These are phyloP conservation scores for Eupeodes corollae DNA, from an alignment of 1,140 invertebrate genomes.

Conservation along the genomic window DNA sequence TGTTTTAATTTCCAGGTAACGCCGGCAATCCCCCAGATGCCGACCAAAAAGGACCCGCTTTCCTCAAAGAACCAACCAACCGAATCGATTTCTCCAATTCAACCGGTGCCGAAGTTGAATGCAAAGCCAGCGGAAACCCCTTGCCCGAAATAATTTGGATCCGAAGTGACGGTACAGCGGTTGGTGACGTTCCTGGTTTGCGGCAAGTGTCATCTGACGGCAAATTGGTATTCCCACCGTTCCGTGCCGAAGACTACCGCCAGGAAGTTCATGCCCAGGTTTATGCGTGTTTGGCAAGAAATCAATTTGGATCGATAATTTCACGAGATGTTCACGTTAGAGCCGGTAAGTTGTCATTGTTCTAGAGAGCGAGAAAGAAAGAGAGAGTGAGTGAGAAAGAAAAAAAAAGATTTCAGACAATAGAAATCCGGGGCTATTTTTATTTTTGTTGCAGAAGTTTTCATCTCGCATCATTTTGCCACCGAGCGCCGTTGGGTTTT, in stretches of 20 bases:
- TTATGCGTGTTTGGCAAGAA: slow-evolving; percentile 82
- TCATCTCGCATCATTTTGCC: slow-evolving; percentile 9
- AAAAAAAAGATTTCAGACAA: too few species aligned
- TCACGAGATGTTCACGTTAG: slow-evolving; percentile 86
- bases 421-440: neutral
- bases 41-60: slow-evolving; percentile 62
- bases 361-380: slow-evolving; percentile 8
- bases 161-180: slow-evolving; percentile 71
- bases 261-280: slow-evolving; percentile 89
- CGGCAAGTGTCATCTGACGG: slow-evolving; percentile 81
- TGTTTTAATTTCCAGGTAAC: slow-evolving; percentile 6
- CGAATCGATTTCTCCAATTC: slow-evolving; percentile 89
- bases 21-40: slow-evolving; percentile 33
- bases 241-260: slow-evolving; percentile 81
- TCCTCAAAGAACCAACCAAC: slow-evolving; percentile 82
- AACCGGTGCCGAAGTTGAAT: slow-evolving; percentile 84
- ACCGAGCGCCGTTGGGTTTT: slow-evolving; percentile 5
- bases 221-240: slow-evolving; percentile 86
- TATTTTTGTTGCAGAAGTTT: slow-evolving; percentile 7
- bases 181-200: slow-evolving; percentile 78
- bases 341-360: slow-evolving; percentile 61
- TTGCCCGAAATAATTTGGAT: slow-evolving; percentile 88
- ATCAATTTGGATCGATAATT: slow-evolving; percentile 78
- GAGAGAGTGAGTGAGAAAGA: slow-evolving; percentile 6
- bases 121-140: slow-evolving; percentile 80